Evolutionary conservation across 2,797 vertebrate genomes (phyloP).

Genomic region (Apodemus agrarius): DNA sequence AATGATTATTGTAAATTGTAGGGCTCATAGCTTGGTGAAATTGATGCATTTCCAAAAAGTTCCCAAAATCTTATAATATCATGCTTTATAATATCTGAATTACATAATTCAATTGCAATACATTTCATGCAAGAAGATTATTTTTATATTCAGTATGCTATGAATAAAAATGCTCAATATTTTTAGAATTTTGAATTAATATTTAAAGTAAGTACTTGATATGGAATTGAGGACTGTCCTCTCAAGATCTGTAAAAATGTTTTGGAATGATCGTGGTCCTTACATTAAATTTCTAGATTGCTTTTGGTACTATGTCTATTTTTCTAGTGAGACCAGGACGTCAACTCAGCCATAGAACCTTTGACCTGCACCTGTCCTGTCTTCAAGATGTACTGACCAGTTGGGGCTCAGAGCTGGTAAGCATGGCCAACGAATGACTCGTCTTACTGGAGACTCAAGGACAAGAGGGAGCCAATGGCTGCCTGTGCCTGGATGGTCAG

Average conservation of each 20-base stretch:
- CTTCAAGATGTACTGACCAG: background rate
- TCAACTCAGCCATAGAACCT: background rate
- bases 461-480: background rate
- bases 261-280: background rate
- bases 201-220: background rate
- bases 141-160: constrained; percentile 5
- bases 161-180: background rate
- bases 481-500: background rate
- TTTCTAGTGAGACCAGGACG: background rate
- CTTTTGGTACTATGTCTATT: background rate
- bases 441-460: background rate
- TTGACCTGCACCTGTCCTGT: background rate
- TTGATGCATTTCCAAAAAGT: background rate
- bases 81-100: background rate
- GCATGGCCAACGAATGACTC: background rate
- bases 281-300: background rate
- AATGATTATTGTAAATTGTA: background rate
- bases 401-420: background rate
- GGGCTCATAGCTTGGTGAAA: background rate
- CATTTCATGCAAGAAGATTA: background rate
- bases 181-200: background rate
- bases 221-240: background rate
- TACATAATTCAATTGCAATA: background rate
- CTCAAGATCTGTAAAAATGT: background rate
- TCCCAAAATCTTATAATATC: background rate